Evolutionary conservation across 2,113 vertebrate species (phyloP), one percentile per base, ranked within the genome.

Genomic region (Perccottus glenii): DNA sequence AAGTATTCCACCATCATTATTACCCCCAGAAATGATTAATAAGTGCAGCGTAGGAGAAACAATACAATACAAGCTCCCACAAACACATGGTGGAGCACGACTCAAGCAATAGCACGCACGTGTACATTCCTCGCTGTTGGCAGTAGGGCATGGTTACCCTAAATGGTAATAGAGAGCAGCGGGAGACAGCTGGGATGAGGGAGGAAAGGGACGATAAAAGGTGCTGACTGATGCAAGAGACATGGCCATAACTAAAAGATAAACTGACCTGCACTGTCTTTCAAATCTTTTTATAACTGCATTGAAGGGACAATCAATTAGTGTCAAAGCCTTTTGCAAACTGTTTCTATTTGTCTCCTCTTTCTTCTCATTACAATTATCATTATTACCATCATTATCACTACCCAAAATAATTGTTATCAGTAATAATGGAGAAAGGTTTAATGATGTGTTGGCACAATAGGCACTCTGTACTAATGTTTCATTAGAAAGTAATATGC

Each of bases 141-240:
- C 80, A 78, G 78, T 48, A 72, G 76, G 83, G 75, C 82, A 87
- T 73, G 77, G 77, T 85, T 88, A 91, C 90, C 91, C 81, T 91
- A 92, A 79, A 92, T 89, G 90, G 90, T 77, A 85, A 85, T 48
- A 52, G 67, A 70, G 73, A 63, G 73, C 4, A 14, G 53, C 50
- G 47, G 59, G 71, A 79, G 82, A 67, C 82, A 68, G 80, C 58
- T 60, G 78, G 59, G 67, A 71, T 6, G 33, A 48, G 62, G 46
- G 40, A 57, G 67, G 32, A 59, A 40, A 16, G 55, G 62, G 69
- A 52, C 12, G 70, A 82, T 68, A 77, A 78, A 86, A 82, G 85
- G 86, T 75, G 85, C 60, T 65, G 78, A 87, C 67, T 77, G 83
- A 88, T 70, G 42, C 58, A 67, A 81, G 78, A 80, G 56, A 66